A percentile compares a stretch with the other conserved stretches of the same genome.
These are phyloP conservation scores for Epizoanthus illoricatus DNA, from an alignment of 92 coral and sea anemone species.

Conservation along the genomic window DNA sequence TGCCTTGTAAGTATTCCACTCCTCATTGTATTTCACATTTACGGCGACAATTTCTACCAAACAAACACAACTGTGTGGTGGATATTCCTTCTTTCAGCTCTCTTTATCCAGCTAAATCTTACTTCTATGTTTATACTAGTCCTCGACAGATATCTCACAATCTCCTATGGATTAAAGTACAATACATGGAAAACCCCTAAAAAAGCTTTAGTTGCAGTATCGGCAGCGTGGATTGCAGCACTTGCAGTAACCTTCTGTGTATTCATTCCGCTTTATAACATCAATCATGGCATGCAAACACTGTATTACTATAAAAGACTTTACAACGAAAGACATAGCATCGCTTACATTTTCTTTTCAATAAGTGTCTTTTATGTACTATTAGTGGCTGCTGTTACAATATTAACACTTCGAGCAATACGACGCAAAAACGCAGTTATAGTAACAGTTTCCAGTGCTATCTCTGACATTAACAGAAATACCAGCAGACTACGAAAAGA, in stretches of 20 bases:
- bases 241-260: not conserved
- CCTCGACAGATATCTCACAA: constrained; percentile 8
- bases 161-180: not conserved
- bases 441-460: no score
- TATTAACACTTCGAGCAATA: not conserved
- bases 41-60: not conserved
- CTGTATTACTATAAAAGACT: not conserved
- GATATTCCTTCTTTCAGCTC: not conserved
- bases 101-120: not conserved
- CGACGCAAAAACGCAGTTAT: not conserved
- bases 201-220: not conserved
- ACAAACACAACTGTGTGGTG: not conserved
- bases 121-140: not conserved
- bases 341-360: not conserved
- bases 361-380: not conserved
- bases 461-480: no score
- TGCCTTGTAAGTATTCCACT: not conserved
- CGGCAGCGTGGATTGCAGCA: not conserved
- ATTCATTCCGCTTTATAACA: not conserved
- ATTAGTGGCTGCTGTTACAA: not conserved
- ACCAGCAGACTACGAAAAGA: no score
- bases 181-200: constrained; percentile 4
- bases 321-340: not conserved
- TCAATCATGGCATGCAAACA: not conserved
- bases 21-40: not conserved